Conservation (phyloP, 2,888 invertebrate species). For the Patella depressa region DNA sequence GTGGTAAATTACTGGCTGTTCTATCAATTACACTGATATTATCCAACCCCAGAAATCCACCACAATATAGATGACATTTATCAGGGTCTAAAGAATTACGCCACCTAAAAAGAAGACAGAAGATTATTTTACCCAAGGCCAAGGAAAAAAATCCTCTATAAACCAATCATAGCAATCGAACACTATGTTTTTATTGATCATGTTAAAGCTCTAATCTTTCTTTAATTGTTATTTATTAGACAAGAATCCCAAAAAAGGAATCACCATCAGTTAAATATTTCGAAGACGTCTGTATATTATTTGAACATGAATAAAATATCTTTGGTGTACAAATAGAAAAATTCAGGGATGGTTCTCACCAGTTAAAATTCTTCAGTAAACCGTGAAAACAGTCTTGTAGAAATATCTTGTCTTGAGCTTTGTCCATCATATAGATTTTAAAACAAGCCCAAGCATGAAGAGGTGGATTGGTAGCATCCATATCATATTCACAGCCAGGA, state of each 20-base stretch:
- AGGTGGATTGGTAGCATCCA: slow-evolving; percentile 68
- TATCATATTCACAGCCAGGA: slow-evolving; percentile 69
- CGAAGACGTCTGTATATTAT: no score
- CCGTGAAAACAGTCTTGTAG: slow-evolving; percentile 61
- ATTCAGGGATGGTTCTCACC: slow-evolving; percentile 43
- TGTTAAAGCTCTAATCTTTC: no score
- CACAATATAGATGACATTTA: slow-evolving; percentile 32
- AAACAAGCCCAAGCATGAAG: slow-evolving; percentile 67
- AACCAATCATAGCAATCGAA: no score
- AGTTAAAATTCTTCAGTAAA: slow-evolving; percentile 62
- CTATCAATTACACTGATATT: slow-evolving; percentile 69
- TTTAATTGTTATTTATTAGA: no score
- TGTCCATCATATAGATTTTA: slow-evolving; percentile 41
- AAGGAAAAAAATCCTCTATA: no score
- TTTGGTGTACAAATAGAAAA: slow-evolving; percentile 35
- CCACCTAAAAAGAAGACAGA: slow-evolving; percentile 24
- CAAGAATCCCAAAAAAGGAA: no score
- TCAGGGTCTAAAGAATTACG: not conserved
- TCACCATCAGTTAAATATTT: no score
- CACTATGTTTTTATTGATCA: no score
- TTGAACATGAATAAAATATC: no score
- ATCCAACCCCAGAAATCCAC: slow-evolving; percentile 58
- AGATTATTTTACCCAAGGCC: not conserved
- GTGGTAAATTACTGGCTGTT: slow-evolving; percentile 39
- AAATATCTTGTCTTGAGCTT: slow-evolving; percentile 43